A percentile compares a stretch with the other conserved stretches of the same genome.
These are phyloP conservation scores for Palythoa grandiflora DNA, from an alignment of 92 coral and sea anemone species.

Conservation along the genomic window DNA sequence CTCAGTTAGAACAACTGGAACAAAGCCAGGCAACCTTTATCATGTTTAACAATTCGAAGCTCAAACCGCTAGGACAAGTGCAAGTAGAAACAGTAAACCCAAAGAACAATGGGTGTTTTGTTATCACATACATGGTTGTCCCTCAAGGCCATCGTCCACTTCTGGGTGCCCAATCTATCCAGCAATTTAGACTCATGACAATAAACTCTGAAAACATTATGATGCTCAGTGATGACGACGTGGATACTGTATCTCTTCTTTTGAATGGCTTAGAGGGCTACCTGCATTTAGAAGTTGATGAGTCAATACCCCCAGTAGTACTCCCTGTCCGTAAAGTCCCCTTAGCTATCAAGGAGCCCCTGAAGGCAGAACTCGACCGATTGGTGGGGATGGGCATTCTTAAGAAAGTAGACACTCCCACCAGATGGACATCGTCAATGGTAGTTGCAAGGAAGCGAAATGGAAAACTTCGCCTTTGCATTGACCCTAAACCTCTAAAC, in stretches of 20 bases:
- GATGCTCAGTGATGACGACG: constrained; percentile 46
- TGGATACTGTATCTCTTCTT: neutral
- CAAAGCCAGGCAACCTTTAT: neutral
- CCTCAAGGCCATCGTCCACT: constrained; percentile 45
- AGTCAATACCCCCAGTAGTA: constrained; percentile 8
- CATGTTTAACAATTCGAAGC: constrained; percentile 51
- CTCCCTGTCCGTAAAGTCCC: constrained; percentile 62
- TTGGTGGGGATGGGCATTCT: constrained; percentile 18
- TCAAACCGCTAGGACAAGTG: constrained; percentile 56
- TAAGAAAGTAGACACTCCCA: constrained; percentile 14
- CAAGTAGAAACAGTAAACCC: constrained; percentile 59
- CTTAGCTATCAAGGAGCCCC: constrained; percentile 18
- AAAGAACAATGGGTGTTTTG: constrained; percentile 26
- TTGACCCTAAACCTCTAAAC: constrained; percentile 59
- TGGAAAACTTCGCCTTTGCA: constrained; percentile 49
- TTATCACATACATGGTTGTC: constrained; percentile 7
- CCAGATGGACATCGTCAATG: constrained; percentile 1
- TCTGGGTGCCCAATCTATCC: constrained; percentile 53
- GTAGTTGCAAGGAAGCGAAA: constrained; percentile 59
- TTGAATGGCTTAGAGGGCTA: constrained; percentile 25
- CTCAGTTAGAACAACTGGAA: neutral
- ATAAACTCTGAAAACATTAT: neutral
- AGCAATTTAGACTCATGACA: constrained; percentile 42
- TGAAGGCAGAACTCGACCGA: neutral
- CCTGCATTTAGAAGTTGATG: too few relatives aligned